Percentiles rank a stretch among this genome's conserved stretches.
These are phyloP conservation scores for Ischnus inquisitorius DNA, from an alignment of 2,888 invertebrate genomes.

Conservation along the genomic window DNA sequence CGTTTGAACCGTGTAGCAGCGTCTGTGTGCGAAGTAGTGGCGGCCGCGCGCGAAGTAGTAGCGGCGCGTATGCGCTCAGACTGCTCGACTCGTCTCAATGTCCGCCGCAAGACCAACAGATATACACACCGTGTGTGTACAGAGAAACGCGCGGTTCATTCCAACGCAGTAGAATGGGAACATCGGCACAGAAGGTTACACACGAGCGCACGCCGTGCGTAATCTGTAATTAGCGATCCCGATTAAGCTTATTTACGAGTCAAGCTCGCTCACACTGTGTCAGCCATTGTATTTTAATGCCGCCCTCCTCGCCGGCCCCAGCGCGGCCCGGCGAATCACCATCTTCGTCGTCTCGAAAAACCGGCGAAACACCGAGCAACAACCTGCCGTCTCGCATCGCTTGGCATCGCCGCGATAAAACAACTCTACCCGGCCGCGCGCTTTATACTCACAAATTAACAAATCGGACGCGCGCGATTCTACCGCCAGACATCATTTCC, in stretches of 20 bases:
- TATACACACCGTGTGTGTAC: constrained; percentile 7
- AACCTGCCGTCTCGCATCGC: constrained; percentile 44
- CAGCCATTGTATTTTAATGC: constrained; percentile 85
- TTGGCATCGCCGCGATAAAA: constrained; percentile 67
- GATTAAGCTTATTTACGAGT: constrained; percentile 85
- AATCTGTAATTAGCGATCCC: constrained; percentile 85
- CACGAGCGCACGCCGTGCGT: constrained; percentile 78
- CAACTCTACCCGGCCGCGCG: constrained; percentile 74
- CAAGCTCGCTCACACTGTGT: constrained; percentile 82
- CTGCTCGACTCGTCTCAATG: constrained; percentile 47
- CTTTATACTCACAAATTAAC: constrained; percentile 75
- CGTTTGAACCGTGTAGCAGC: constrained; percentile 17
- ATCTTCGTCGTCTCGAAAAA: constrained; percentile 48
- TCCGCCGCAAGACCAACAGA: constrained; percentile 50
- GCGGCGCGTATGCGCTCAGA: constrained; percentile 33
- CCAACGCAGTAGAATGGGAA: constrained; percentile 81
- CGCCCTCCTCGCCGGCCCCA: constrained; percentile 59
- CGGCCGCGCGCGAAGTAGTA: neutral
- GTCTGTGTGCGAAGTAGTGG: neutral
- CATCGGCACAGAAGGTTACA: constrained; percentile 79
- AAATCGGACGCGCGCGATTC: constrained; percentile 49
- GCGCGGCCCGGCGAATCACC: constrained; percentile 55
- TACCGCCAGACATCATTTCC: neutral
- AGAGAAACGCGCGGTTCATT: constrained; percentile 67
- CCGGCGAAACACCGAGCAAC: constrained; percentile 19